A percentile compares a stretch with the other conserved stretches of the same genome.
Evolutionary conservation across 2,113 vertebrate genomes (phyloP).

Genomic region (Peromyscus polionotus): DNA sequence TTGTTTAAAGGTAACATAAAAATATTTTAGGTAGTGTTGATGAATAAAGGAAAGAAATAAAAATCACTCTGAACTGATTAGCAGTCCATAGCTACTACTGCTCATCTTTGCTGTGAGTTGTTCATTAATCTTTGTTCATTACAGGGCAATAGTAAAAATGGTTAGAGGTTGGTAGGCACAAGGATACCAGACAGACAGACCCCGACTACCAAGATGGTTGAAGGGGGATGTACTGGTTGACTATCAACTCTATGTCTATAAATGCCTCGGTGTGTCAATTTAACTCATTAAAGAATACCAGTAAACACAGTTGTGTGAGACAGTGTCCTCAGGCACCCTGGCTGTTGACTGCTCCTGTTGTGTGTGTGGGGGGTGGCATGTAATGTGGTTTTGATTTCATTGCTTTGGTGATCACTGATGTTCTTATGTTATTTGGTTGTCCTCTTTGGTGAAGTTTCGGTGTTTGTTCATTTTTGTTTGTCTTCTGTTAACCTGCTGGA

Average conservation of each 20-base stretch:
- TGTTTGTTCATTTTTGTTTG: neutral
- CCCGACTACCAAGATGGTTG: neutral
- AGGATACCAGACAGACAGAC: neutral
- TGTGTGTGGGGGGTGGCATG: neutral
- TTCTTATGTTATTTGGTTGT: too few relatives aligned
- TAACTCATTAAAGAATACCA: neutral
- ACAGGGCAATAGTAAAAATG: neutral
- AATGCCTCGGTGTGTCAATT: neutral
- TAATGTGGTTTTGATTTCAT: neutral
- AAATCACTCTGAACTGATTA: neutral
- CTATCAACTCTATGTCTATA: neutral
- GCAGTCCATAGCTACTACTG: neutral
- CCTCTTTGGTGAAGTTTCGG: neutral
- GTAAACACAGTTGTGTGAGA: neutral
- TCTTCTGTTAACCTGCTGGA: neutral
- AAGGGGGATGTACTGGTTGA: neutral
- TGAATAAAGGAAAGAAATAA: conserved; percentile 11
- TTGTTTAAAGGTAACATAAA: neutral
- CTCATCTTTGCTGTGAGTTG: neutral
- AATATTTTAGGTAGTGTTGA: neutral
- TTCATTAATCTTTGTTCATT: neutral
- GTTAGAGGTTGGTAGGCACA: neutral
- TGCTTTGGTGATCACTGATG: too few relatives aligned
- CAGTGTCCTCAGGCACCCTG: neutral
- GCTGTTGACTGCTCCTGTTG: too few relatives aligned